These are phyloP conservation scores for Colius striatus DNA, from an alignment of 2,113 vertebrate genomes.

Conservation along the genomic window DNA sequence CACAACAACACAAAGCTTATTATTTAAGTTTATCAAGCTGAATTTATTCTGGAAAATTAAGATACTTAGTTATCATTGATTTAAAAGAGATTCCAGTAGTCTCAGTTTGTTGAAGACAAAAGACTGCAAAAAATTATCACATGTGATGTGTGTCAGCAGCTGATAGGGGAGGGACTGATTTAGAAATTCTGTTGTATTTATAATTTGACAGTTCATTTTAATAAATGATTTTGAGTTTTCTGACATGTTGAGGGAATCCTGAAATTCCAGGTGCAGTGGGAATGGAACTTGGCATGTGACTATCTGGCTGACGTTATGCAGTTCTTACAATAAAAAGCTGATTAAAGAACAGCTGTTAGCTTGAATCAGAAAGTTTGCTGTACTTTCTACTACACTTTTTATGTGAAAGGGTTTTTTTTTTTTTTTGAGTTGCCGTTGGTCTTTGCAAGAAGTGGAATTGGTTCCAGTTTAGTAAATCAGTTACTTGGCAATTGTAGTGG, in stretches of 20 bases:
- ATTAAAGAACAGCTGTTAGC: conserved; percentile 67
- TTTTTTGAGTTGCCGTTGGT: neutral
- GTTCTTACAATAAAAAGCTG: neutral
- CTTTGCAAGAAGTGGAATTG: neutral
- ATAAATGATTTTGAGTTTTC: neutral
- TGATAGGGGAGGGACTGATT: neutral
- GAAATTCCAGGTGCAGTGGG: conserved; percentile 45
- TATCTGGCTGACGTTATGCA: neutral
- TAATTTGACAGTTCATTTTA: neutral
- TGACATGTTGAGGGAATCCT: neutral
- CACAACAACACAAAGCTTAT: neutral
- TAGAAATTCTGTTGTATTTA: neutral
- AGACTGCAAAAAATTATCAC: neutral
- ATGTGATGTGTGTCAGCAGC: neutral
- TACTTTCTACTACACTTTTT: neutral
- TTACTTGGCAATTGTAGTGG: neutral
- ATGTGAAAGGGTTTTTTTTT: neutral
- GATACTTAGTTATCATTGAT: neutral
- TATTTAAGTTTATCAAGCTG: neutral
- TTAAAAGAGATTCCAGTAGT: neutral
- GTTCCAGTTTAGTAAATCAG: neutral
- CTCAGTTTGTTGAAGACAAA: neutral
- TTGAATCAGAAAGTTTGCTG: conserved; percentile 55
- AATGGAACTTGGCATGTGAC: conserved; percentile 23
- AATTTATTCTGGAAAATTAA: neutral